These are phyloP conservation scores for Nothobranchius furzeri DNA, from an alignment of 2,113 vertebrate genomes.

Conservation along the genomic window DNA sequence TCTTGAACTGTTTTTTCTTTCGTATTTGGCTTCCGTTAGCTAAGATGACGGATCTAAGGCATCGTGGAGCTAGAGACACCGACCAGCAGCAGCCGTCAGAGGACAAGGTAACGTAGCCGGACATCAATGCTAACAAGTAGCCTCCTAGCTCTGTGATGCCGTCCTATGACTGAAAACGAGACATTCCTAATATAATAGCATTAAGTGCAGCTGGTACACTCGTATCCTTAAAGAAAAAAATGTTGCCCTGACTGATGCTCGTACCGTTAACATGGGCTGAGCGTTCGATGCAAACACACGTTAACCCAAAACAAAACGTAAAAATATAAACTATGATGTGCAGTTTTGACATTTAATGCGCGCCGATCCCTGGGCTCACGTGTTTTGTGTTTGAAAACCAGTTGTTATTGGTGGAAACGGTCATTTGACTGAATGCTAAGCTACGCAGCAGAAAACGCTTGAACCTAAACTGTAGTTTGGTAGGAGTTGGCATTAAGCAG, in stretches of 20 bases:
- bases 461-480: not conserved
- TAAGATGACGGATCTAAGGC: constrained; percentile 79
- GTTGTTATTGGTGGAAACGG: accelerated
- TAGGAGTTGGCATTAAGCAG: too few relatives aligned
- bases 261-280: constrained; percentile 22
- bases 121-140: constrained; percentile 43
- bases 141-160: constrained; percentile 1
- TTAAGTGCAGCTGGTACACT: not conserved
- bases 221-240: not conserved
- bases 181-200: not conserved
- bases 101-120: constrained; percentile 73
- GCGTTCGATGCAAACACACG: constrained; percentile 9
- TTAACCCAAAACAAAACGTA: not conserved
- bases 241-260: constrained; percentile 5
- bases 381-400: accelerated
- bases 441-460: not conserved
- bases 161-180: not conserved
- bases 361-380: not conserved
- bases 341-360: accelerated
- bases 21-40: constrained; percentile 17
- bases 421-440: not conserved
- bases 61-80: constrained; percentile 69
- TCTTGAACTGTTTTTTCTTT: constrained; percentile 26
- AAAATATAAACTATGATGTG: not conserved
- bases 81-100: constrained; percentile 73